A percentile compares a stretch with the other conserved stretches of the same genome.
Conservation (phyloP, 1,140 invertebrate species). For the Atta cephalotes region DNA sequence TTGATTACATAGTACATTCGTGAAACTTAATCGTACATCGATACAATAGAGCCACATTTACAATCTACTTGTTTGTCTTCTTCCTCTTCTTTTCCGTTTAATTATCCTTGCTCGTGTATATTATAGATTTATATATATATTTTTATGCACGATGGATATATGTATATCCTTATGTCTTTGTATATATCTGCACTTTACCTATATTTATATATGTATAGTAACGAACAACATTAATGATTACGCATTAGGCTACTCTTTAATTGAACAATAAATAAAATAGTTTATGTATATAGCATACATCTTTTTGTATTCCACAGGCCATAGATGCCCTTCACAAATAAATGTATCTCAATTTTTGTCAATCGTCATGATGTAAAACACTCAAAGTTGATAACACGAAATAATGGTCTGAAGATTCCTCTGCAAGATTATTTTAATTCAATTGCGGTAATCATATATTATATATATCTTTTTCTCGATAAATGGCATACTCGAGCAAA, state of each 20-base stretch:
- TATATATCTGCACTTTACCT: constrained; percentile 65
- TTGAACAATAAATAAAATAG: constrained; percentile 84
- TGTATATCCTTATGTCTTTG: constrained; percentile 64
- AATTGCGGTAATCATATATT: not conserved
- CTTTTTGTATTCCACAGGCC: constrained; percentile 46
- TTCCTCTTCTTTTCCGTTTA: constrained; percentile 29
- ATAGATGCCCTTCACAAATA: constrained; percentile 40
- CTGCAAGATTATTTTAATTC: constrained; percentile 21
- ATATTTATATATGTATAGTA: constrained; percentile 72
- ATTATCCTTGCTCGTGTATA: constrained; percentile 41
- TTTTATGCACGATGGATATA: constrained; percentile 56
- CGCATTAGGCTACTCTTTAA: constrained; percentile 78
- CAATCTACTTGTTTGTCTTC: constrained; percentile 35
- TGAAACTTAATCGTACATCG: constrained; percentile 33
- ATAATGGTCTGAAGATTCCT: constrained; percentile 51
- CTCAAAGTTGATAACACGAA: constrained; percentile 27
- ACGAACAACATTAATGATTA: constrained; percentile 83
- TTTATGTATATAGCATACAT: constrained; percentile 71
- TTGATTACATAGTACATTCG: constrained; percentile 27
- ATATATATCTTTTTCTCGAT: not conserved
- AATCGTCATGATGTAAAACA: constrained; percentile 30
- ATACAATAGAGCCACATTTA: constrained; percentile 53
- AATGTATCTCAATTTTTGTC: constrained; percentile 17
- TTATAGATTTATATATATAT: constrained; percentile 54
- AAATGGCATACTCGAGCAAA: constrained; percentile 37